A percentile compares a stretch with the other conserved stretches of the same genome.
These are phyloP conservation scores for Hippasteria phrygiana DNA, from an alignment of 53 echinoderm and acorn worm species.

Conservation along the genomic window DNA sequence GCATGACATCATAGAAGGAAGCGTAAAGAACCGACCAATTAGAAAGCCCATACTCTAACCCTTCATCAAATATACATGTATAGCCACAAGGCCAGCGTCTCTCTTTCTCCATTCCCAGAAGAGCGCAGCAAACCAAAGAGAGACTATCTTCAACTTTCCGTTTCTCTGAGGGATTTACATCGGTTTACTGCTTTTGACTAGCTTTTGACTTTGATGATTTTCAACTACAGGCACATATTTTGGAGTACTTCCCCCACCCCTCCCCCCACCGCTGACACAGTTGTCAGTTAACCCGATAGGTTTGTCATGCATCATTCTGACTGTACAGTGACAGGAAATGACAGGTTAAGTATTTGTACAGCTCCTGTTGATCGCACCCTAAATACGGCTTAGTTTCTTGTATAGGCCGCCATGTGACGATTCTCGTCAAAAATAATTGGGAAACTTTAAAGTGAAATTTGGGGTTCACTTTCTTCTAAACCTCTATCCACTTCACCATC, in stretches of 20 bases:
- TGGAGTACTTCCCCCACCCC: background rate
- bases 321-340: slow-evolving; percentile 49
- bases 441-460: background rate
- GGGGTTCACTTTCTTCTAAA: too few relatives aligned
- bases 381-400: background rate
- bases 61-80: background rate
- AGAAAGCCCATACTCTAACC: background rate
- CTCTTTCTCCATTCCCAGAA: background rate
- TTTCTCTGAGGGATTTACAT: background rate
- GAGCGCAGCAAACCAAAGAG: background rate
- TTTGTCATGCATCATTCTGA: slow-evolving; percentile 35
- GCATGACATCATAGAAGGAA: slow-evolving; percentile 26
- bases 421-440: background rate
- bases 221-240: too few relatives aligned
- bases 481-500: too few relatives aligned
- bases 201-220: background rate
- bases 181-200: background rate
- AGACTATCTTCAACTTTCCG: background rate
- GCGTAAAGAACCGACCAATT: slow-evolving; percentile 5
- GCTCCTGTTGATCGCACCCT: background rate
- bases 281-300: slow-evolving; percentile 25
- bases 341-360: slow-evolving; percentile 48
- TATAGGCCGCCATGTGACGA: background rate
- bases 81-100: background rate
- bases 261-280: background rate